Evolutionary conservation across 2,888 invertebrate species (phyloP), one percentile per base, ranked within the genome.

Genomic region (Eristalis arbustorum): DNA sequence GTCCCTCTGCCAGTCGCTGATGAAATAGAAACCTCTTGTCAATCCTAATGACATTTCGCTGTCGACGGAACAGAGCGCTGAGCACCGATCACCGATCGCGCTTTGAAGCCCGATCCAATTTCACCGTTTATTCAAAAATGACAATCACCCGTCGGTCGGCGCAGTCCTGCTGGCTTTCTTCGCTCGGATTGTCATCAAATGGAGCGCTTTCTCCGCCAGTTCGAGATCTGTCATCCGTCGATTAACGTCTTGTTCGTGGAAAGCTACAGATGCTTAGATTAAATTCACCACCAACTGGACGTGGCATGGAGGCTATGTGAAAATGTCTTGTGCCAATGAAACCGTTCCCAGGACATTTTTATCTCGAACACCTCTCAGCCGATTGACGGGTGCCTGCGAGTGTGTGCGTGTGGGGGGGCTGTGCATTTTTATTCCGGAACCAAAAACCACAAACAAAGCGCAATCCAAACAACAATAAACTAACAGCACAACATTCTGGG

Each of bases 401-500:
- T 31, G 11, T 25, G 14, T 62, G 23, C 11, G 31, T 23, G 18
- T 61, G 18, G 40, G 49, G 28, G 37, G 18, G 28, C 31, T 64
- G 59, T 75, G 71, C 14, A 23, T 56, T 74, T 75, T 67, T 71
- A 75, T 79, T 75, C 72, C 57, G 66, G 57, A 80, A 66, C 57
- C 66, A 71, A 34, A 73, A 62, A 61, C 66, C 61, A 76, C 77
- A 77, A 82, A 85, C 73, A 81, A 77, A 76, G 62, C 77, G 25
- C 67, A 84, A 84, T 73, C 77, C 42, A 82, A 85, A 76, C 82
- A 81, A 77, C 76, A 85, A 85, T 77, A 85, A 85, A 85, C 82
- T 69, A 71, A 76, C 72, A 18, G 49, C 49, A 76, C 56, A 56
- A 62, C 63, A 34, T 25, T 28, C 13, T n/a, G 13, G 14, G 13